Evolutionary conservation across 2,888 invertebrate species (phyloP).

Genomic region (Tetranychus piercei): DNA sequence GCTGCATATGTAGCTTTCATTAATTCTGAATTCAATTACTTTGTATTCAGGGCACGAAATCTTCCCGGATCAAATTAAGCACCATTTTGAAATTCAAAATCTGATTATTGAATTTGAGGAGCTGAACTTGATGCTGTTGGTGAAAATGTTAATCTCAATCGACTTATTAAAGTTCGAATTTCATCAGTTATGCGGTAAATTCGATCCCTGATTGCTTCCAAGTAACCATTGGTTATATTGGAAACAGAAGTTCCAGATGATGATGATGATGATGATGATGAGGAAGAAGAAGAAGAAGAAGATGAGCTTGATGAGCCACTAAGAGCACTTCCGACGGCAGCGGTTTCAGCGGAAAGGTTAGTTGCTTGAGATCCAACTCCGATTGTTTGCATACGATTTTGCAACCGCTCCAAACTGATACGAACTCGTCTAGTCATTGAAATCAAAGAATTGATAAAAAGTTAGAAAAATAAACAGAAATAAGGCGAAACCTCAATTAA

Average conservation of each 20-base stretch:
- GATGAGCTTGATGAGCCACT: neutral
- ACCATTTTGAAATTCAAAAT: too few species aligned
- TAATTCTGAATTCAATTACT: too few species aligned
- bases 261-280: too few species aligned
- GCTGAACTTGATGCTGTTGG: neutral
- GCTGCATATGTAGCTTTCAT: too few species aligned
- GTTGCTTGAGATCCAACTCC: neutral
- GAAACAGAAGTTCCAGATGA: too few species aligned
- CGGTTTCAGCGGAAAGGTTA: neutral
- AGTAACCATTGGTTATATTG: neutral
- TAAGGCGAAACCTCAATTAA: neutral
- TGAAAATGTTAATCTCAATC: neutral
- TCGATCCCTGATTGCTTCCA: constrained; percentile 10
- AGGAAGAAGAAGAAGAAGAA: too few species aligned
- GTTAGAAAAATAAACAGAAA: neutral
- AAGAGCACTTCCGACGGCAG: neutral
- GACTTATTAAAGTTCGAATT: neutral
- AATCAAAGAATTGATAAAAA: neutral
- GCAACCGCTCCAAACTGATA: constrained; percentile 1
- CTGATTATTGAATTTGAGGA: too few species aligned
- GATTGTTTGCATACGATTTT: constrained; percentile 1
- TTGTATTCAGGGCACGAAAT: too few species aligned
- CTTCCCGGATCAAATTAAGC: too few species aligned
- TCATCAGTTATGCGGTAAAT: constrained; percentile 8
- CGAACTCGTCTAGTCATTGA: neutral